Evolutionary conservation across 2,113 vertebrate species (phyloP).

Genomic region (Megatriorchis doriae): DNA sequence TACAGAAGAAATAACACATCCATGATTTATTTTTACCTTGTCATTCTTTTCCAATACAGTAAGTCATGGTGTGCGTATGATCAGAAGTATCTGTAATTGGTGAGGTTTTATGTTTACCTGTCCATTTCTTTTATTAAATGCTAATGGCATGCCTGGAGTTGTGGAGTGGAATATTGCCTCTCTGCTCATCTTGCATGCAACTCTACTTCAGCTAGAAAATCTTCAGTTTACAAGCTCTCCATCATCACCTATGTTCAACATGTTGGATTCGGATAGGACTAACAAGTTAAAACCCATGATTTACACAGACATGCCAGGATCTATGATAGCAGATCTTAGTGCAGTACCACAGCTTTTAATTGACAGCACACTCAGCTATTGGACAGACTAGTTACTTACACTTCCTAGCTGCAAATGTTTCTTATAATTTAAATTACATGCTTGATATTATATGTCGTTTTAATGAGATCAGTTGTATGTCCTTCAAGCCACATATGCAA

Average conservation of each 20-base stretch:
- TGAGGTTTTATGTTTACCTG: not conserved
- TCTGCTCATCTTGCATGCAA: not conserved
- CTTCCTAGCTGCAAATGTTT: not conserved
- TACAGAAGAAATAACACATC: not conserved
- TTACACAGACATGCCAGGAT: not conserved
- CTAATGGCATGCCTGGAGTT: not conserved
- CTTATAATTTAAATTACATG: not conserved
- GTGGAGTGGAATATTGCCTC: not conserved
- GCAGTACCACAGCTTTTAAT: not conserved
- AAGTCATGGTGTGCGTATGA: rapidly evolving
- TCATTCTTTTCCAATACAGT: not conserved
- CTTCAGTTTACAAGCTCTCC: not conserved
- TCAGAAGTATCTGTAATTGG: not conserved
- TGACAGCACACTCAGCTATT: not conserved
- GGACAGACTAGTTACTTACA: not conserved
- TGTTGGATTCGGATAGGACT: not conserved
- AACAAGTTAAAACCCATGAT: not conserved
- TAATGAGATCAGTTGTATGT: not conserved
- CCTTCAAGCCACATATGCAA: not conserved
- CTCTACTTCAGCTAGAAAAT: not conserved
- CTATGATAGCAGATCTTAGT: not conserved
- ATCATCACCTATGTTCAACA: not conserved
- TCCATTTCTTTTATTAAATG: not conserved
- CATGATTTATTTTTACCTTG: not conserved
- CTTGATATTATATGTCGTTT: not conserved